Evolutionary conservation across 2,113 vertebrate species (phyloP), one percentile per base, ranked within the genome.

Genomic region (Spilogale gracilis): DNA sequence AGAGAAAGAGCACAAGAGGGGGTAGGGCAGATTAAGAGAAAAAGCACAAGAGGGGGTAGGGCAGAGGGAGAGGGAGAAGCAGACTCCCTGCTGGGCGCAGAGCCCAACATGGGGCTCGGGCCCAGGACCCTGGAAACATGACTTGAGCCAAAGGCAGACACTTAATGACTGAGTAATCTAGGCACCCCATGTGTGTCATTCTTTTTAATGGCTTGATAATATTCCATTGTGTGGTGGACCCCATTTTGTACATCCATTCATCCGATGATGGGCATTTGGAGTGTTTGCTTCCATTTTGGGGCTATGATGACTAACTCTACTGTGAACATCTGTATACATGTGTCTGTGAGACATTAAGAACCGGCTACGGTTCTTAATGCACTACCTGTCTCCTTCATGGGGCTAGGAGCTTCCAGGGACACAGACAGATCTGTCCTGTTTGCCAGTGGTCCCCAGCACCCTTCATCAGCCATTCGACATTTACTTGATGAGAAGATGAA

Each of bases 151-250:
- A n/a, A n/a, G 65, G 32, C 14, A 17, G 65, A n/a, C 3, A 14
- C 16, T n/a, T 17, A 17, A 4, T 7, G 3, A n/a, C 65, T 69
- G 14, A 69, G 16, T 14, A 30, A n/a, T 16, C 32, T 14, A 69
- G 65, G 65, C 3, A 6, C 65, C 32, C 32, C 32, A 32, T 67
- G 13, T 4, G 73, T 11, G 25, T 76, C 13, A 2, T 16, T 61
- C 61, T 52, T 92, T 89, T 93, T 45, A 10, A 52, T 0, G 5
- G 48, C 67, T 52, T 3, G 32, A 10, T 85, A 92, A 30, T 74
- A 74, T n/a, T 79, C 94, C 58, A 16, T 0, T 0, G 3, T 7
- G 0, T 21, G 25, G 48, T 0, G 0, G 21, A 5, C 20, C 16
- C 30, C 67, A 17, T 9, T 12, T 13, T 38, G 18, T 52, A 25